phyloP scores from a whole-genome alignment of 1,140 invertebrate species.

The Phenacoccus solenopsis region DNA sequence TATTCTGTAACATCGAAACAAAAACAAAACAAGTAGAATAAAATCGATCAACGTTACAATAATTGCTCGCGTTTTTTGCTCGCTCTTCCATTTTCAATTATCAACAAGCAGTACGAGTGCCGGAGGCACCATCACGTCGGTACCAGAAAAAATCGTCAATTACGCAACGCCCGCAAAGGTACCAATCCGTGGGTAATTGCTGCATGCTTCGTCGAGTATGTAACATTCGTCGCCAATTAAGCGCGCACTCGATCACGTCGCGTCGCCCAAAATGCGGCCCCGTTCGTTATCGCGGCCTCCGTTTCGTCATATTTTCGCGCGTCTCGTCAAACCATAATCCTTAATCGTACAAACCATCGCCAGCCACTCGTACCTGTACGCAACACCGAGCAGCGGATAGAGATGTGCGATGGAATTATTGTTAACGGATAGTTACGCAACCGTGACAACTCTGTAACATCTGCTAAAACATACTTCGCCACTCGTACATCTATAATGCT shows the following conservation, averaged over 20 bases:
- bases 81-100: too few relatives aligned
- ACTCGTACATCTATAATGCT: too few relatives aligned
- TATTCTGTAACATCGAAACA: conserved; percentile 20
- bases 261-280: too few relatives aligned
- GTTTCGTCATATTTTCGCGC: not conserved
- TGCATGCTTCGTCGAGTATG: too few relatives aligned
- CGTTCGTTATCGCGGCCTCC: too few relatives aligned
- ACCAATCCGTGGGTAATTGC: too few relatives aligned
- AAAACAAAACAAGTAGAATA: not conserved
- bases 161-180: too few relatives aligned
- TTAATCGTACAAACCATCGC: not conserved
- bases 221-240: not conserved
- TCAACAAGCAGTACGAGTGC: too few relatives aligned
- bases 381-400: not conserved
- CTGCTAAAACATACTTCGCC: not conserved
- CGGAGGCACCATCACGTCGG: too few relatives aligned
- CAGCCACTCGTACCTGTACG: not conserved
- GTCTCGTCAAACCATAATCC: not conserved
- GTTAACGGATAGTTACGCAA: not conserved
- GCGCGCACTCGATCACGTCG: not conserved
- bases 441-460: not conserved
- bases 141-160: not conserved
- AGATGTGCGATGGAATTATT: not conserved
- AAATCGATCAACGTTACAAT: too few relatives aligned
- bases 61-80: too few relatives aligned